phyloP scores from a whole-genome alignment of 2,888 invertebrate genomes.

The Labia minor region DNA sequence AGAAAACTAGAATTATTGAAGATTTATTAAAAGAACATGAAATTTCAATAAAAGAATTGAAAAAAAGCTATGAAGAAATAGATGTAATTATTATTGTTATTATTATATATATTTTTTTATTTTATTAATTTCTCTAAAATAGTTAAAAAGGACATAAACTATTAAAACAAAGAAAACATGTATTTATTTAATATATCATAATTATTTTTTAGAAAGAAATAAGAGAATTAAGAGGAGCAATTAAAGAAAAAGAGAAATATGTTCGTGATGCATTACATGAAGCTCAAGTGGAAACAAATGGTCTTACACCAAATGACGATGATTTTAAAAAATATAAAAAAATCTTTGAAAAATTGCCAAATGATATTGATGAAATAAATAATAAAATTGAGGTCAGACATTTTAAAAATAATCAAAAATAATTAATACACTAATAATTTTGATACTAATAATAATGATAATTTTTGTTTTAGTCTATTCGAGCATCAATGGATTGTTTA shows the following conservation, averaged over 20 bases:
- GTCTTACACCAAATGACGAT: conserved; percentile 44
- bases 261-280: conserved; percentile 33
- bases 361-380: conserved; percentile 43
- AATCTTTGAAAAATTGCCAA: conserved; percentile 39
- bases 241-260: background rate
- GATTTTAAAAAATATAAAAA: conserved; percentile 44
- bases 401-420: conserved; percentile 2
- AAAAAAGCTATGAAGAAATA: background rate
- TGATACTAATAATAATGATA: background rate
- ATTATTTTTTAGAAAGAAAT: background rate
- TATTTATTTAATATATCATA: background rate
- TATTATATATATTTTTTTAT: background rate
- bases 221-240: background rate
- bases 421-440: background rate
- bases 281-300: conserved; percentile 46
- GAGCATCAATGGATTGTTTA: background rate
- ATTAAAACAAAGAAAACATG: background rate
- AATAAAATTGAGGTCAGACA: conserved; percentile 42
- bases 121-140: background rate
- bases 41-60: background rate
- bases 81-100: background rate
- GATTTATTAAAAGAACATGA: background rate
- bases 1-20: background rate
- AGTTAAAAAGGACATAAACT: no score
- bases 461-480: background rate